Evolutionary conservation across 2,113 vertebrate genomes (phyloP), one percentile per base, ranked within the genome.

Genomic region (Symphodus melops): DNA sequence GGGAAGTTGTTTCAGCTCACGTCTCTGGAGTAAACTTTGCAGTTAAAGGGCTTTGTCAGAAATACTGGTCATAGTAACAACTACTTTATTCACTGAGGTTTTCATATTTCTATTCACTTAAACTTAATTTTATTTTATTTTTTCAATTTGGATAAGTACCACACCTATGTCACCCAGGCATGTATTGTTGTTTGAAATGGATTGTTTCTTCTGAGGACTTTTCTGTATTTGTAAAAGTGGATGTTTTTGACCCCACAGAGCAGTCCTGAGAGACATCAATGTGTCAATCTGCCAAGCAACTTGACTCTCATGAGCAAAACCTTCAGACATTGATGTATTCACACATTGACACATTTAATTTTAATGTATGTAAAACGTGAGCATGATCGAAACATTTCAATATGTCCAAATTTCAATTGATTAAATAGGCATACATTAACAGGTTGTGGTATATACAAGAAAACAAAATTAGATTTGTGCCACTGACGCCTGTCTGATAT

Each of bases 31-130:
- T 21, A 55, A 62, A 82, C 62, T n/a, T 39, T 46, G 5, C 87
- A 93, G 87, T 93, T 91, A 89, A 85, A 86, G 90, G 88, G 89
- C 89, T 88, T 84, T 81, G 33, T 88, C 78, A 82, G 89, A 91
- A 85, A 79, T 82, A 91, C 42, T 91, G 93, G 91, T 92, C 67
- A 5, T 33, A 33, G 28, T 60, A 41, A 72, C 52, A 92, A 89
- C 72, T 93, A 89, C 72, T 93, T 91, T 87, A 56, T 61, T 75
- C 92, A 93, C 92, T 52, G 84, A 79, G 82, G 79, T 93, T 93
- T 94, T 93, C 91, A 88, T 92, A 91, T 90, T 89, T 90, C 62
- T 67, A 89, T 88, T 84, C 89, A 36, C 44, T 75, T 4, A 36
- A 11, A 71, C 74, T 74, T 67, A 25, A 36, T 63, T 53, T 56